These are phyloP conservation scores for Popillia japonica DNA, from an alignment of 1,140 invertebrate genomes.

Conservation along the genomic window DNA sequence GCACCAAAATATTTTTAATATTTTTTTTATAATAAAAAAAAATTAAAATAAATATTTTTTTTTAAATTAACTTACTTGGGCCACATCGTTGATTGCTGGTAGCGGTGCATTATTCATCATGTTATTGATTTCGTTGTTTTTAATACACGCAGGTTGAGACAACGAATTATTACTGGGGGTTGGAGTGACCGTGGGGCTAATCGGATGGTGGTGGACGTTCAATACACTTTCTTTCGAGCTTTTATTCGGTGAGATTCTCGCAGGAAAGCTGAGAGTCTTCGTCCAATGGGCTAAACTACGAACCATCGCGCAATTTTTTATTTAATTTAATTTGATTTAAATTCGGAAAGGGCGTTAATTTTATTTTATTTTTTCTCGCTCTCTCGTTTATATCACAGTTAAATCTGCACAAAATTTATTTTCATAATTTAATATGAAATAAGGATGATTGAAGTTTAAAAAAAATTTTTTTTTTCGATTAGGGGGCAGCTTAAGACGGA, in stretches of 20 bases:
- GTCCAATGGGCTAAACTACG: conserved; percentile 86
- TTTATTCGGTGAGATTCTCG: conserved; percentile 79
- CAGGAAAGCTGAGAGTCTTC: conserved; percentile 85
- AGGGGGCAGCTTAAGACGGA: background rate
- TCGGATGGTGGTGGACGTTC: conserved; percentile 59
- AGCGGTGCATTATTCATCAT: conserved; percentile 53
- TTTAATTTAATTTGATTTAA: conserved; percentile 7
- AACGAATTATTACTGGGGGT: conserved; percentile 57
- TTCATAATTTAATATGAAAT: no score
- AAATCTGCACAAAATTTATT: no score
- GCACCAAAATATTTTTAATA: background rate
- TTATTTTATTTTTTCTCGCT: no score
- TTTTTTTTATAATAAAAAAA: background rate
- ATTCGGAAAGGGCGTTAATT: no score
- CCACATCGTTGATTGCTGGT: conserved; percentile 53
- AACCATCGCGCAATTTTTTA: conserved; percentile 68
- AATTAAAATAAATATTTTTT: background rate
- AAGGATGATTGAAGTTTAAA: no score
- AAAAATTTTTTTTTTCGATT: no score
- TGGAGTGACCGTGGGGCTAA: conserved; percentile 54
- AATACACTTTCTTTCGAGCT: conserved; percentile 73
- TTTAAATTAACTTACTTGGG: conserved; percentile 53
- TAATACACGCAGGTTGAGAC: conserved; percentile 36
- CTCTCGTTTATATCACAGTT: no score
- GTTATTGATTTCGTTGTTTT: conserved; percentile 56